Base-by-base conservation (phyloP, 1,140 invertebrate species). In the Penaeus indicus region DNA sequence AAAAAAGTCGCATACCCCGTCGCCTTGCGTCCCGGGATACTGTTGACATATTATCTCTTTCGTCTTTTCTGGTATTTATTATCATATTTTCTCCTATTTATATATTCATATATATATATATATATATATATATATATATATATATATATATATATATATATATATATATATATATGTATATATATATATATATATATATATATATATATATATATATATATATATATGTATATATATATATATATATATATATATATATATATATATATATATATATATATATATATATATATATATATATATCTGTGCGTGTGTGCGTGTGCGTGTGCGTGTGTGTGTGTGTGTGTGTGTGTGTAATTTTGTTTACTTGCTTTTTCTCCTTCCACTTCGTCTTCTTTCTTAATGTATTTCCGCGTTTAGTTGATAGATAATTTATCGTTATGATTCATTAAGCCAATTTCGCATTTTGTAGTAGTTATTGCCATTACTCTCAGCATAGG, bases 121-220 rank as follows among this genome's bases (percentile, higher is more conserved):
- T 79, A 32, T 38, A 38, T 38, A 38, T 38, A 38, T 38, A 38
- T 38, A 38, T 38, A 38, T 38, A 38, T 38, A 38, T 38, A 38
- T 38, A 38, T 38, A 38, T 38, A 38, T 38, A 38, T 38, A 38
- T 69, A 18, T 27, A 69, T 69, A 69, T 22, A 25, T 72, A 25
- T 72, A 72, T 72, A n/a, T 72, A 72, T 72, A 72, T 72, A n/a
- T 72, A 72, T 72, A 72, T 72, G n/a, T 72, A n/a, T 72, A 72
- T 22, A 72, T 72, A 72, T 72, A 72, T n/a, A 72, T 72, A 72
- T 72, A 72, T 72, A 72, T 72, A 72, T 72, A 72, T 22, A 72
- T 72, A 72, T 72, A 72, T 72, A 72, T 72, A 72, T 72, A 72
- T 72, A 72, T 72, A 72, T 72, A n/a, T 72, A n/a, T 72, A 72